phyloP scores from a whole-genome alignment of 2,888 invertebrate species.

The Sinopyrophorus schimmeli region DNA sequence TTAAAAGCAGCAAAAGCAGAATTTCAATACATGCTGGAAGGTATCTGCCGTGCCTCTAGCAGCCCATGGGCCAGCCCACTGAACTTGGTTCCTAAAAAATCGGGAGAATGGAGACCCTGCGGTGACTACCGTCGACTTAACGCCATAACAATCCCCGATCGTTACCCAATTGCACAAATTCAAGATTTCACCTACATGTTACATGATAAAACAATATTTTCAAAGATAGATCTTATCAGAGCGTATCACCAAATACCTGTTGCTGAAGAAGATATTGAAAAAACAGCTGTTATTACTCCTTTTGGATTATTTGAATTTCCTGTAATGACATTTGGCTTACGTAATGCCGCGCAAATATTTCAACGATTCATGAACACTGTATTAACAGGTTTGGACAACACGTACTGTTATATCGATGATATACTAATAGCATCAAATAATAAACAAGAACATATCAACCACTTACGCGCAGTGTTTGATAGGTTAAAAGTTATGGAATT shows the following conservation, averaged over 20 bases:
- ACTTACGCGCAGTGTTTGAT: neutral
- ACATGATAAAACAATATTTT: neutral
- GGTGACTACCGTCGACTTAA: neutral
- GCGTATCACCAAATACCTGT: neutral
- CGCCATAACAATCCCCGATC: neutral
- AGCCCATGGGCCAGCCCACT: slow-evolving; percentile 51
- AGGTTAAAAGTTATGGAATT: neutral
- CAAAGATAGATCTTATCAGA: neutral
- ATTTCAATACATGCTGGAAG: slow-evolving; percentile 39
- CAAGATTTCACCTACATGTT: neutral
- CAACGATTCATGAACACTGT: no score
- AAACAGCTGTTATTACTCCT: neutral
- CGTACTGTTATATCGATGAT: slow-evolving; percentile 5
- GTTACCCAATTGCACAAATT: neutral
- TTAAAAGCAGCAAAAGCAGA: neutral
- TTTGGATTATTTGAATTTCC: no score
- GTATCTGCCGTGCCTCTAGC: slow-evolving; percentile 51
- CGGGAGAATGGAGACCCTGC: neutral
- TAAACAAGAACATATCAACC: neutral
- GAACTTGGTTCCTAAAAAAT: slow-evolving; percentile 35
- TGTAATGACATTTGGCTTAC: no score
- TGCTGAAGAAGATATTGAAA: neutral
- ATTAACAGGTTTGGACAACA: no score
- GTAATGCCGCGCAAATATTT: no score
- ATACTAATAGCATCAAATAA: slow-evolving; percentile 3